Conservation (phyloP, 2,113 vertebrate species). For the Hemiscyllium ocellatum region DNA sequence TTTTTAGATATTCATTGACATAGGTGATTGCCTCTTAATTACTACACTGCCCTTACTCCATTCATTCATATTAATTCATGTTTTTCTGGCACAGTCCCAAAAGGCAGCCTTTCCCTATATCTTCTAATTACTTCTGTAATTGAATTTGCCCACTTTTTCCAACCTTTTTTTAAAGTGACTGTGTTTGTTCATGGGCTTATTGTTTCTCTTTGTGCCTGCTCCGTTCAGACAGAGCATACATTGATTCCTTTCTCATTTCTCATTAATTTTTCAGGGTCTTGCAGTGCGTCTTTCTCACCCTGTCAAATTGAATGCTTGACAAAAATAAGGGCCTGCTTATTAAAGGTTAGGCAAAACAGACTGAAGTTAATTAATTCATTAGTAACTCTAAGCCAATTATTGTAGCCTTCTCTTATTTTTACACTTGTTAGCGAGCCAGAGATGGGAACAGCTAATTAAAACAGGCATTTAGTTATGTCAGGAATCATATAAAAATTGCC, state of each 20-base stretch:
- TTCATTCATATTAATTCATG: slow-evolving; percentile 98
- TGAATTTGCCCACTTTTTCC: slow-evolving; percentile 99
- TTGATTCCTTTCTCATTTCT: slow-evolving; percentile 79
- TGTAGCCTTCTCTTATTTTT: slow-evolving; percentile 68
- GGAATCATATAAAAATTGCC: slow-evolving; percentile 18
- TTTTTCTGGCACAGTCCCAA: slow-evolving; percentile 90
- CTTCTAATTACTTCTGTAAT: slow-evolving; percentile 99
- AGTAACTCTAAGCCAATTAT: slow-evolving; percentile 82
- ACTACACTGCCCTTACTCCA: slow-evolving; percentile 88
- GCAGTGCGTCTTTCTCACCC: slow-evolving; percentile 72
- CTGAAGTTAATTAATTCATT: slow-evolving; percentile 89
- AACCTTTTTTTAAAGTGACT: slow-evolving; percentile 94
- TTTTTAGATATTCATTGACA: slow-evolving; percentile 96
- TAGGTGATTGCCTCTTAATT: slow-evolving; percentile 99
- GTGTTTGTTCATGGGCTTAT: slow-evolving; percentile 97
- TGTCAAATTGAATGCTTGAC: slow-evolving; percentile 67
- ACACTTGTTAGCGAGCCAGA: slow-evolving; percentile 73
- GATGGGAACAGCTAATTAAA: slow-evolving; percentile 68
- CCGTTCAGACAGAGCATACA: slow-evolving; percentile 83
- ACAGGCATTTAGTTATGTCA: slow-evolving; percentile 59
- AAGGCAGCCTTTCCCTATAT: slow-evolving; percentile 96
- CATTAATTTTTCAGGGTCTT: slow-evolving; percentile 87
- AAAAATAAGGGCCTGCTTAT: slow-evolving; percentile 65
- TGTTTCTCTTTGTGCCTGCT: slow-evolving; percentile 95
- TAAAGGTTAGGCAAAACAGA: slow-evolving; percentile 78